Conservation (phyloP, 2,888 invertebrate species). For the Lepidocyrtoides sp. region DNA sequence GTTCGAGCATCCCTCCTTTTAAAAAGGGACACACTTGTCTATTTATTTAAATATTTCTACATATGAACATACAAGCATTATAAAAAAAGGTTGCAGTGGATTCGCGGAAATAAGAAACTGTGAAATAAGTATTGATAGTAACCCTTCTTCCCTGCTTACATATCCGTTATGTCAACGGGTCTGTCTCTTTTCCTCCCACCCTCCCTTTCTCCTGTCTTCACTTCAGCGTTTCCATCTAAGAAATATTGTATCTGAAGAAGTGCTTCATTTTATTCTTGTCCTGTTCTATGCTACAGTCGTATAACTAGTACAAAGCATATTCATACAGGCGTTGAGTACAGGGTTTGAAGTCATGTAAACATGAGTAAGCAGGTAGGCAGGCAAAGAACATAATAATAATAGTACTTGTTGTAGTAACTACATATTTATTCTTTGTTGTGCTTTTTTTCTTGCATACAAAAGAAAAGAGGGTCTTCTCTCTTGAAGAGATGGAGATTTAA, state of each 20-base stretch:
- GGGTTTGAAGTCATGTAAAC: neutral
- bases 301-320: neutral
- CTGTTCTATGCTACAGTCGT: neutral
- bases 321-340: too few species aligned
- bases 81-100: neutral
- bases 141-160: neutral
- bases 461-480: conserved; percentile 41
- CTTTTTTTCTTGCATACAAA: neutral
- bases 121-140: neutral
- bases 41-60: neutral
- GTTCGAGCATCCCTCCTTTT: too few species aligned
- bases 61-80: neutral
- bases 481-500: conserved; percentile 44
- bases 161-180: conserved; percentile 20
- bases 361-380: neutral
- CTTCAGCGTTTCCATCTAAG: neutral
- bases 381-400: neutral
- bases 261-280: neutral
- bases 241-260: neutral
- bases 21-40: too few species aligned
- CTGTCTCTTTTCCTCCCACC: neutral
- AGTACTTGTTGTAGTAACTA: conserved; percentile 9
- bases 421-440: conserved; percentile 14
- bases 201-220: neutral
- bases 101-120: neutral